phyloP scores from a whole-genome alignment of 2,113 vertebrate genomes.

The Carlito syrichta region DNA sequence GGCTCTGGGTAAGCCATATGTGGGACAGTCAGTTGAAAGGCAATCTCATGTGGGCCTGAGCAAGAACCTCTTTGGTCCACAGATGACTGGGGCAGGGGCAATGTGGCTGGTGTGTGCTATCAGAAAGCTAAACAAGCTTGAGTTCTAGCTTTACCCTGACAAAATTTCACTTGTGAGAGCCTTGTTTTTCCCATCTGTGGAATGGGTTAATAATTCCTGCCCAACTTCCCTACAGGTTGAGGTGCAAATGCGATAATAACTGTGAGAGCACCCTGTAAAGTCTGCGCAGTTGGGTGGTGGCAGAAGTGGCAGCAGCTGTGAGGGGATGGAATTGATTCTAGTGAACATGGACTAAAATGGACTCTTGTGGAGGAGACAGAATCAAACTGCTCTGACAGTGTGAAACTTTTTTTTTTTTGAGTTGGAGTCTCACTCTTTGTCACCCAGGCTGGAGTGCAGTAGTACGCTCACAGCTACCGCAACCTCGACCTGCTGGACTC shows the following conservation, averaged over 20 bases:
- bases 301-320: not conserved
- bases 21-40: not conserved
- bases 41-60: not conserved
- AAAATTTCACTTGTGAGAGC: not conserved
- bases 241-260: not conserved
- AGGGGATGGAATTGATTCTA: not conserved
- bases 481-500: too few relatives aligned
- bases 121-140: not conserved
- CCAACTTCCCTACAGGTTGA: not conserved
- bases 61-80: not conserved
- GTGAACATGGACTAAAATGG: not conserved
- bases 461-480: too few relatives aligned
- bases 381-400: not conserved
- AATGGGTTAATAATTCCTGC: not conserved
- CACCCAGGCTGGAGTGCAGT: too few relatives aligned
- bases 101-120: not conserved
- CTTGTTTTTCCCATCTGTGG: slow-evolving; percentile 12
- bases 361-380: not conserved
- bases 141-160: not conserved
- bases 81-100: too few relatives aligned
- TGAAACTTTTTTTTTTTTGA: not conserved
- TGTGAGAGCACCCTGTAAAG: not conserved
- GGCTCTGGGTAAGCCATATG: not conserved
- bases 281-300: not conserved
- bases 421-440: too few relatives aligned